Base-by-base conservation (phyloP, 2,797 vertebrate genomes). In the Clarias platycephalus region DNA sequence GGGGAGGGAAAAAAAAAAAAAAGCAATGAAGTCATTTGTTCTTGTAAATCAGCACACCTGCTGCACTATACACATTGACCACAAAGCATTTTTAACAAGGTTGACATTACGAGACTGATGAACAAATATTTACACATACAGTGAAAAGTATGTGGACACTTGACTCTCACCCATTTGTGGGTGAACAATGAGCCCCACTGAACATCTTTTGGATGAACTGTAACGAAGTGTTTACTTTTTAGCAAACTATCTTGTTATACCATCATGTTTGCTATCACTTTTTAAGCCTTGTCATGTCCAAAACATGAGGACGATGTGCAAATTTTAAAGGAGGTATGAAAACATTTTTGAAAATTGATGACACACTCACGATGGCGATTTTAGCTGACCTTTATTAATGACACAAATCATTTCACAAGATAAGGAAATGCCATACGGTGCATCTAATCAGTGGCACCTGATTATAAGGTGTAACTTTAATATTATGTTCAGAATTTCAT, bases 321-420 rank as follows among this genome's bases (percentile, higher is more conserved):
- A 70, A 37, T 40, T 49, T 22, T 4, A 37, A 10, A 18, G 18
- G 18, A 68, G 18, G 37, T 37, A 68, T 37, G 5, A 64, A 1
- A 31, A 63, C 3, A 6, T 22, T 68, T 22, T 10, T n/a, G 6
- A 2, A 49, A 72, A 90, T 90, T 91, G 84, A 93, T 86, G 86
- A 80, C 58, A 90, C 85, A 86, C 89, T 89, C 85, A 55, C 74
- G 53, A 87, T 75, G 89, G 82, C 91, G 87, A 89, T 91, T 93
- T 92, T 67, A 91, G 85, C 89, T 88, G 84, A 91, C 85, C 88
- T 95, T 95, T 94, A 95, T 95, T 95, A 44, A 91, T 90, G 92
- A 92, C 90, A 92, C 90, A 94, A 83, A 89, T 91, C 60, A 93
- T 90, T 91, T 91, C 88, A 94, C 91, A 95, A 87, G 91, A 87